Percentiles rank a stretch among this genome's conserved stretches.
Evolutionary conservation across 1,140 invertebrate species (phyloP).

Genomic region (Brachionus koreanus): DNA sequence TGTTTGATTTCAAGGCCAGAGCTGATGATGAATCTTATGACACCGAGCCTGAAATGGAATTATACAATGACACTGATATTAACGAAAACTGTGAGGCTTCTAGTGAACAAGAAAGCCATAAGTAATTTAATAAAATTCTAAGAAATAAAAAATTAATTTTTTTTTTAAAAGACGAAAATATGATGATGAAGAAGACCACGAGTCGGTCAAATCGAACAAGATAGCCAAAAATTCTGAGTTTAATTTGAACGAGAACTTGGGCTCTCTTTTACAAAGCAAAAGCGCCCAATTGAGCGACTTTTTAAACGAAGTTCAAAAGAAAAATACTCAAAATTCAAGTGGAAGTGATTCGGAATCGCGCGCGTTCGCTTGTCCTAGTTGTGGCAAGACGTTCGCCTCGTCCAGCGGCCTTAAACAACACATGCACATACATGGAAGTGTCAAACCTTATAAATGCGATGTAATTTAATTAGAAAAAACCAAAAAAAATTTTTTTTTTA

Average conservation of each 20-base stretch:
- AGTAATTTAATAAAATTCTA: not conserved
- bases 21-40: not conserved
- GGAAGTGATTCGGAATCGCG: constrained; percentile 54
- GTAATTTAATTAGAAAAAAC: constrained; percentile 47
- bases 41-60: constrained; percentile 10
- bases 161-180: not conserved
- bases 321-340: constrained; percentile 8
- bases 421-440: constrained; percentile 95
- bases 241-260: not conserved
- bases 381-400: constrained; percentile 95
- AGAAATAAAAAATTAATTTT: not conserved
- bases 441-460: constrained; percentile 86
- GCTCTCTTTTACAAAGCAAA: constrained; percentile 1
- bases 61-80: not conserved
- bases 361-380: constrained; percentile 90
- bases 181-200: not conserved
- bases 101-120: not conserved
- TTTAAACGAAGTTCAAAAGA: not conserved
- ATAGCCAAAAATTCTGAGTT: constrained; percentile 6
- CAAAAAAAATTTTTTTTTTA: not conserved
- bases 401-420: constrained; percentile 97
- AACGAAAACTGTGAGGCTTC: not conserved
- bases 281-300: constrained; percentile 23
- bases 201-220: not conserved
- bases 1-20: constrained; percentile 18